phyloP scores from a whole-genome alignment of 2,797 vertebrate genomes.

The Anabacerthia variegaticeps region DNA sequence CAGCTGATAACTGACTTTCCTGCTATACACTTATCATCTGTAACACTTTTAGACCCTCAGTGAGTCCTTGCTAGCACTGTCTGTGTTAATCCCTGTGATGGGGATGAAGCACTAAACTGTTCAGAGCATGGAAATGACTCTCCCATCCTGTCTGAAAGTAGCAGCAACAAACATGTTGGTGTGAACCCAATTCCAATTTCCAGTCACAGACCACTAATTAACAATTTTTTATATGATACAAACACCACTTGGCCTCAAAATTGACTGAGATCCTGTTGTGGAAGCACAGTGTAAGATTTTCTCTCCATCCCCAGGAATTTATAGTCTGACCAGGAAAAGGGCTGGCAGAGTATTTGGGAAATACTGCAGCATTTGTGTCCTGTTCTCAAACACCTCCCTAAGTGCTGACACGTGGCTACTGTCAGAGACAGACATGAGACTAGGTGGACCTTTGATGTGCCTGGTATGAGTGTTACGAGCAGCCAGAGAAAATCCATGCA shows the following conservation, averaged over 20 bases:
- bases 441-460: background rate
- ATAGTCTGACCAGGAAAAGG: background rate
- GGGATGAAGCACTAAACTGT: background rate
- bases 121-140: background rate
- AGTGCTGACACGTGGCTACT: background rate
- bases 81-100: background rate
- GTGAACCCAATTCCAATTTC: background rate
- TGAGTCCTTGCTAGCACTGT: background rate
- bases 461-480: background rate
- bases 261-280: background rate
- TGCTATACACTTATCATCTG: slow-evolving; percentile 56
- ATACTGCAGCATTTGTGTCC: background rate
- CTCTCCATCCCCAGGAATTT: background rate
- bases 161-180: background rate
- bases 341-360: background rate
- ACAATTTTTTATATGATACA: background rate
- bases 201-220: background rate
- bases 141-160: background rate
- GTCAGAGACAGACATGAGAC: background rate
- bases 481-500: background rate
- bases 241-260: background rate
- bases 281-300: background rate
- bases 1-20: slow-evolving; percentile 66
- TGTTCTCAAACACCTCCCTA: background rate
- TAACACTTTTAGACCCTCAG: slow-evolving; percentile 27